Evolutionary conservation across 2,888 invertebrate genomes (phyloP), one percentile per base, ranked within the genome.

Genomic region (Erynnis tages): DNA sequence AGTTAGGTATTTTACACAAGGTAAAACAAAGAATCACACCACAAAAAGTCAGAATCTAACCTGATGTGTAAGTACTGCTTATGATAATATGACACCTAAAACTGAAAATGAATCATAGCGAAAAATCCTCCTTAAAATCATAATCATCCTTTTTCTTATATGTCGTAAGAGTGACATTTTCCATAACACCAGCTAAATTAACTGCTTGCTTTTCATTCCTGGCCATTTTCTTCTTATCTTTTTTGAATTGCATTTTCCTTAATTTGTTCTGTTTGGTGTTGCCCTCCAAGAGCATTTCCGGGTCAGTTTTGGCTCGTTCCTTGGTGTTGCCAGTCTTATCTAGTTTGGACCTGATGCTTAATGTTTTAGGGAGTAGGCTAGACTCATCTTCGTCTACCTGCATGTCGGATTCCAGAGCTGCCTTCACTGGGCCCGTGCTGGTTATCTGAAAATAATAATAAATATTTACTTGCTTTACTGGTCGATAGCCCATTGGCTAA

Each of bases 261-360:
- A 87, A 27, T 62, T 86, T 78, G 52, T 89, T 89, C 21, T 71
- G 76, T 60, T 84, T 88, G 0, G 91, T 79, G 71, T 94, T 94
- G 56, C 95, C 95, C 73, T 94, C 94, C 44, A 95, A 73, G 40
- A 90, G 84, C 90, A 93, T 92, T 69, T 92, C 90, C 0, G 94
- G 93, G 76, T 95, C 93, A 1, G 64, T 54, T 70, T 92, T 93
- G 21, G 71, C 63, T 34, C 71, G 68, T 56, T 82, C 84, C 1
- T 69, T 67, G 10, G 75, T 63, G 60, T 81, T 81, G 14, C 72
- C 75, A 13, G 66, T 73, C 60, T 87, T 87, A 10, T 76, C 77
- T 35, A 83, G 66, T 66, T 81, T 82, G 0, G 79, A 67, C 54
- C 78, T 63, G 55, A 90, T 87, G 65, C 66, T 89, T 0, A 90